Percentiles rank a stretch among this genome's conserved stretches.
phyloP scores from a whole-genome alignment of 2,113 vertebrate genomes.

The Nannobrachium achirus region DNA sequence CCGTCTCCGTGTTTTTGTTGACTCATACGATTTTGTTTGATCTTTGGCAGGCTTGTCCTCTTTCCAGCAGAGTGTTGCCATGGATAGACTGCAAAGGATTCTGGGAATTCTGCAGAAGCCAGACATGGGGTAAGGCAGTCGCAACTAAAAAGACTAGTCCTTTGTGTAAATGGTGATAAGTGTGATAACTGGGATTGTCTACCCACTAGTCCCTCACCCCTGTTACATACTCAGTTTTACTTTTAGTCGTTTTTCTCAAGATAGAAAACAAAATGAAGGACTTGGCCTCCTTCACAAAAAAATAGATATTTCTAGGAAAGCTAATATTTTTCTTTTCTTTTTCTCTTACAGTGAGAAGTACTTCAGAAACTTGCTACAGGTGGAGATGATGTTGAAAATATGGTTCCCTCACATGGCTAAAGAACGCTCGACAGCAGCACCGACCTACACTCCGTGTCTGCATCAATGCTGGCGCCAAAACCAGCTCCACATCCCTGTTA shows the following conservation, averaged over 20 bases:
- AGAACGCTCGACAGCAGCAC: conserved; percentile 13
- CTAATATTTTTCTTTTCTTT: neutral
- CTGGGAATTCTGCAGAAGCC: conserved; percentile 89
- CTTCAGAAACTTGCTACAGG: conserved; percentile 86
- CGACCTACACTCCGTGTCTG: conserved; percentile 24
- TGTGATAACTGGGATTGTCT: neutral
- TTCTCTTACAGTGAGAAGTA: conserved; percentile 81
- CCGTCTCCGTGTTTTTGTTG: neutral
- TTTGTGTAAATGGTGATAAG: neutral
- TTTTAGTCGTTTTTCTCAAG: too few relatives aligned
- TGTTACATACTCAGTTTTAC: neutral
- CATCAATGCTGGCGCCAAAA: conserved; percentile 62
- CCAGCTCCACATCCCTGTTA: conserved; percentile 76
- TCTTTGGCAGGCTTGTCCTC: conserved; percentile 82
- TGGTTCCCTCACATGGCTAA: conserved; percentile 85
- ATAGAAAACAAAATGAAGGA: neutral
- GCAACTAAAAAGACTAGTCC: neutral
- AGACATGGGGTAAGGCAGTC: conserved; percentile 84
- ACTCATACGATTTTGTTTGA: neutral
- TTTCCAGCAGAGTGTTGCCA: conserved; percentile 91
- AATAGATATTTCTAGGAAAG: too few relatives aligned
- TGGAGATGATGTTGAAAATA: conserved; percentile 87
- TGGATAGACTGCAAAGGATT: conserved; percentile 89
- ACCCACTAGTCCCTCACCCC: neutral
- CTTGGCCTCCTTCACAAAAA: too few relatives aligned